Evolutionary conservation across 2,113 vertebrate genomes (phyloP).

Genomic region (Eulemur rufifrons): DNA sequence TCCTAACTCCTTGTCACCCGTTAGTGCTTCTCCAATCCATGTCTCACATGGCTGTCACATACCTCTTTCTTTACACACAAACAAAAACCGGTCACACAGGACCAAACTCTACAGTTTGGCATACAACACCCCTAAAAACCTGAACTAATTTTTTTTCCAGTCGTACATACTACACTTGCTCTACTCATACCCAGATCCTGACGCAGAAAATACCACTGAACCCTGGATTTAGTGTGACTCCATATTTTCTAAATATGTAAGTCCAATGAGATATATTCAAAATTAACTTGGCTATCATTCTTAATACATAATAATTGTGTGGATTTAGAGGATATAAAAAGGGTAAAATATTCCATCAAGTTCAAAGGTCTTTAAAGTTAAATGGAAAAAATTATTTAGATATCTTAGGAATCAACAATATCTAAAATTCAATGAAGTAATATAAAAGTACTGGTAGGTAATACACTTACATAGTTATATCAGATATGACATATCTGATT

Average conservation of each 20-base stretch:
- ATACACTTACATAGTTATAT: background rate
- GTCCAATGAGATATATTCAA: background rate
- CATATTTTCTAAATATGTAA: background rate
- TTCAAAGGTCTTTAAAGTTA: background rate
- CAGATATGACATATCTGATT: background rate
- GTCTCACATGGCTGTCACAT: no score
- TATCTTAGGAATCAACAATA: background rate
- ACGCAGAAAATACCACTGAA: background rate
- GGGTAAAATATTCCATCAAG: background rate
- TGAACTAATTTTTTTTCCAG: background rate
- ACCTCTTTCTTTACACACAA: background rate
- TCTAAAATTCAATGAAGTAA: background rate
- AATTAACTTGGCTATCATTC: background rate
- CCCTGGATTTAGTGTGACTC: background rate
- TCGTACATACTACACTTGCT: background rate
- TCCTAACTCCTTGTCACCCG: fast-evolving
- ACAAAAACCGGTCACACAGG: background rate
- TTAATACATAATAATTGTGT: background rate
- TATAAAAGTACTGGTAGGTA: background rate
- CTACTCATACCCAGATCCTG: fast-evolving
- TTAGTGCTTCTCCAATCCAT: background rate
- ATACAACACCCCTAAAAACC: background rate
- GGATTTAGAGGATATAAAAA: background rate
- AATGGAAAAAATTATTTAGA: background rate
- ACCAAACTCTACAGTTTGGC: background rate